phyloP scores from a whole-genome alignment of 1,140 invertebrate genomes.

The Stenopsyche tienmushanensis region DNA sequence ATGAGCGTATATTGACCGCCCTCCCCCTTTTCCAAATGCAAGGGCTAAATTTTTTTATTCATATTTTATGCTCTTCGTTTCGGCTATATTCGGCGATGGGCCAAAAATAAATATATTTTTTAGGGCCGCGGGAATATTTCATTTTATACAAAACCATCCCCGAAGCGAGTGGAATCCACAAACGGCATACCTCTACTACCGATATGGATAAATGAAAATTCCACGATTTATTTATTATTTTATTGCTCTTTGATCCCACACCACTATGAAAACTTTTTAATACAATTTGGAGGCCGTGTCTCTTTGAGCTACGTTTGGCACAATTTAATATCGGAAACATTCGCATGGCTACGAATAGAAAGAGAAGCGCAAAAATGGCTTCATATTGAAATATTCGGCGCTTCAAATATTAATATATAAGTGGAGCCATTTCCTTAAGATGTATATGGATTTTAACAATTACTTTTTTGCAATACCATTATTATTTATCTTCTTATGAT shows the following conservation, averaged over 20 bases:
- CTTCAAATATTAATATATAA: too few relatives aligned
- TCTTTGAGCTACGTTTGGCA: not conserved
- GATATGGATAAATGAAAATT: conserved; percentile 40
- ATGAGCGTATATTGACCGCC: conserved; percentile 2
- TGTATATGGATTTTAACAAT: too few relatives aligned
- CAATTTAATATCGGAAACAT: conserved; percentile 16
- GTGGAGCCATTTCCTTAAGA: too few relatives aligned
- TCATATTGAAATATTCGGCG: too few relatives aligned
- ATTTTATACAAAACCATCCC: conserved; percentile 30
- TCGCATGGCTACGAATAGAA: too few relatives aligned
- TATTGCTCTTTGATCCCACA: conserved; percentile 37
- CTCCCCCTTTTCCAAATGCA: conserved; percentile 2
- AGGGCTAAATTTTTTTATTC: conserved; percentile 34
- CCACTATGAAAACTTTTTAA: not conserved
- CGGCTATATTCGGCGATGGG: conserved; percentile 21
- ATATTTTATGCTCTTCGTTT: conserved; percentile 34
- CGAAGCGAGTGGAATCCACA: conserved; percentile 31
- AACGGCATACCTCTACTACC: conserved; percentile 11
- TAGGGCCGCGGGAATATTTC: conserved; percentile 24
- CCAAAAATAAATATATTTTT: conserved; percentile 20
- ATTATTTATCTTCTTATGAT: too few relatives aligned
- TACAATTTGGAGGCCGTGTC: too few relatives aligned
- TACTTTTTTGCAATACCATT: too few relatives aligned
- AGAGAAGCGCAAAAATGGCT: too few relatives aligned
- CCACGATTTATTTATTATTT: conserved; percentile 40